Evolutionary conservation across 2,888 invertebrate species (phyloP), one percentile per base, ranked within the genome.

Genomic region (Colostygia pectinataria): DNA sequence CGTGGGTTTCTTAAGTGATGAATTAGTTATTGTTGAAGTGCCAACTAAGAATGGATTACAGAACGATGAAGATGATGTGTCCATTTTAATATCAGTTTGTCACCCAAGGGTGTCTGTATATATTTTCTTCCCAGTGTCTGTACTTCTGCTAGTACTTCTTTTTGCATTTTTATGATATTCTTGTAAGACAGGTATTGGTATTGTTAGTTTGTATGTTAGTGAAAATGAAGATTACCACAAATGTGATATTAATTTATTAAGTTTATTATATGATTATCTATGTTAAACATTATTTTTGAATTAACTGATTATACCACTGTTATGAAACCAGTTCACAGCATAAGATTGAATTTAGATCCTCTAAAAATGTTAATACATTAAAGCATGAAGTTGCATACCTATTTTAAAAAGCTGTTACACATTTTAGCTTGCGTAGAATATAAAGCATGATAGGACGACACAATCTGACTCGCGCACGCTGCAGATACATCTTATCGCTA

Each of bases 21-120:
- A 96, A 75, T 92, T 93, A 63, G 96, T 97, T 6, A 94, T 97
- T 45, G 95, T 97, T 27, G 96, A 97, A 86, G 93, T 96, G 34
- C 96, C 96, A 8, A 95, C 95, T 0, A 92, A 92, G 51, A 95
- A 96, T 80, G 96, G 96, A 10, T 93, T 96, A 50, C 95, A 95
- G 68, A 93, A 94, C 68, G 94, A 95, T 70, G 94, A 95, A 71
- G 94, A 95, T 63, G 94, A 95, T 71, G 92, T 93, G 51, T 94
- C 93, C 6, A 89, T 94, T 60, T 87, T 97, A 45, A 91, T 93
- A 53, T 96, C 96, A 39, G 93, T 93, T 3, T 97, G 97, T 71
- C 93, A 95, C 79, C 97, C 97, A 5, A 88, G 97, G 59, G 93
- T 95, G 84, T 92, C 93, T 23, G 91, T 96, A 31, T 97, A 97